Evolutionary conservation across 2,113 vertebrate genomes (phyloP).

Genomic region (Antidorcas marsupialis): DNA sequence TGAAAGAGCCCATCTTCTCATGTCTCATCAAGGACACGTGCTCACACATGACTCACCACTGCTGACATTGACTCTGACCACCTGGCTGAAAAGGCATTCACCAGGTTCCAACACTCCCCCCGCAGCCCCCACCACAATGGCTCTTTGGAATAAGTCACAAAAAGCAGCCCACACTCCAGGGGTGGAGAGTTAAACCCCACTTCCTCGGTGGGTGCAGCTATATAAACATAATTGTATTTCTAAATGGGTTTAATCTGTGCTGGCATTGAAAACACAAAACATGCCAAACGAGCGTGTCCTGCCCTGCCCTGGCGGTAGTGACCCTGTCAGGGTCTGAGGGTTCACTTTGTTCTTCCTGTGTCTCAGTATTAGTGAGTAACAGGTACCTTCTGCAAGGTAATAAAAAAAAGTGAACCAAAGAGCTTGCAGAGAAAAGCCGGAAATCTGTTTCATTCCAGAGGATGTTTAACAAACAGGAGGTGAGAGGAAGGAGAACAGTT

Average conservation of each 20-base stretch:
- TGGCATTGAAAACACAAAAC: background rate
- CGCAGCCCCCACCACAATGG: too few species aligned
- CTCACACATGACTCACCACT: background rate
- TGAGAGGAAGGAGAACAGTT: background rate
- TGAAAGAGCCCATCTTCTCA: background rate
- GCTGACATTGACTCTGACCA: fast-evolving
- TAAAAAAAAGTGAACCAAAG: background rate
- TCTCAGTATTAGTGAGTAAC: background rate
- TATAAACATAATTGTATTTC: background rate
- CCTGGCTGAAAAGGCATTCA: background rate
- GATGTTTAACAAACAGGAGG: background rate
- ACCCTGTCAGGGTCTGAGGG: background rate
- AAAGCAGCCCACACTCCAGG: background rate
- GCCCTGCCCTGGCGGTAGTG: background rate
- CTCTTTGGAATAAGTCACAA: background rate
- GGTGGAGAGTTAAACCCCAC: background rate
- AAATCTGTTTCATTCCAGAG: background rate
- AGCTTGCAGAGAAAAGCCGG: background rate
- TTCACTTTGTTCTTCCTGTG: background rate
- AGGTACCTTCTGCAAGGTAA: background rate
- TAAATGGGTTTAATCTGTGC: background rate
- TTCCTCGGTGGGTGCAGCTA: background rate
- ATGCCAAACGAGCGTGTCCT: background rate
- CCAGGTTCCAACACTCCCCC: too few species aligned
- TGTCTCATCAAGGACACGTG: background rate